Conservation (phyloP, 2,113 vertebrate genomes). For the Mungos mungo region DNA sequence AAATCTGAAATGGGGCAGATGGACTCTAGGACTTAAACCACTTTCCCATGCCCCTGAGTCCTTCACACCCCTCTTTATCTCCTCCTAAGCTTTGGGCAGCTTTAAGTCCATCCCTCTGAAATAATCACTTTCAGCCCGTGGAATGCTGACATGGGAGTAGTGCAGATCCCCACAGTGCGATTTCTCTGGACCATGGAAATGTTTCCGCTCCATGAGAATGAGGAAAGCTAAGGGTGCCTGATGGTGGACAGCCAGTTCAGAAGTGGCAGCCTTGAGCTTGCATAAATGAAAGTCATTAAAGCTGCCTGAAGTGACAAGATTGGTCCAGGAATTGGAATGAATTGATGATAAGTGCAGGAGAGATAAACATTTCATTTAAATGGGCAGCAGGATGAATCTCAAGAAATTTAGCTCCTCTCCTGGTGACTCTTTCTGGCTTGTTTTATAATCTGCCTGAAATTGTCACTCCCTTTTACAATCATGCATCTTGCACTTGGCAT, state of each 20-base stretch:
- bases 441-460: constrained; percentile 51
- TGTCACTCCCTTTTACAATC: not conserved
- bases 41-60: not conserved
- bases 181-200: constrained; percentile 40
- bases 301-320: constrained; percentile 51
- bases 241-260: not conserved
- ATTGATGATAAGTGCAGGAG: constrained; percentile 42
- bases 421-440: not conserved
- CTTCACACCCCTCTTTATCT: not conserved
- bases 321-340: constrained; percentile 49
- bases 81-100: not conserved
- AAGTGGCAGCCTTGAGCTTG: constrained; percentile 1
- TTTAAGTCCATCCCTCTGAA: constrained; percentile 28
- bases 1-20: not conserved
- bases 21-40: not conserved
- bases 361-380: constrained; percentile 60
- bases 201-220: not conserved
- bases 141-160: constrained; percentile 14
- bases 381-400: constrained; percentile 32
- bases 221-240: not conserved
- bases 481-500: not conserved
- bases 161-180: not conserved
- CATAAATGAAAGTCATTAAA: constrained; percentile 60
- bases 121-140: not conserved
- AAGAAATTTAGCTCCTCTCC: constrained; percentile 50